Percentiles rank a stretch among this genome's conserved stretches.
phyloP scores from a whole-genome alignment of 2,888 invertebrate genomes.

The Coelinius sp. region DNA sequence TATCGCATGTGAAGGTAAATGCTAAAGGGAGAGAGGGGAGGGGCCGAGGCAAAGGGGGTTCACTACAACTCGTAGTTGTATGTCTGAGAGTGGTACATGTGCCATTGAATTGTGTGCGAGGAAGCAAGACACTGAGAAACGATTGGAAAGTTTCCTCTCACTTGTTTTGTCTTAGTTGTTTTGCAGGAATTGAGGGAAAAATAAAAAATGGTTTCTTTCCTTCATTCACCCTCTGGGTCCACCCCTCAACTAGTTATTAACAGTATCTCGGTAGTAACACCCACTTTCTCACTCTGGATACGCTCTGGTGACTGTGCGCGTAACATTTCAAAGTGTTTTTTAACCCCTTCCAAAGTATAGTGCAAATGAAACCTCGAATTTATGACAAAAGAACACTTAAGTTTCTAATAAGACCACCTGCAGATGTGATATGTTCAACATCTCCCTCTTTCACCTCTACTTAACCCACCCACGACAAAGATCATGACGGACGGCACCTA shows the following conservation, averaged over 20 bases:
- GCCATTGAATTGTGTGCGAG: slow-evolving; percentile 12
- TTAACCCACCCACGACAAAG: slow-evolving; percentile 18
- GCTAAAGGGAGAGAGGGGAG: background rate
- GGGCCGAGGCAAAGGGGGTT: slow-evolving; percentile 26
- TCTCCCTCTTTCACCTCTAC: background rate
- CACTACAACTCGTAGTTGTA: slow-evolving; percentile 35
- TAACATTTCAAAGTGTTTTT: slow-evolving; percentile 3
- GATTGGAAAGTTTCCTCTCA: slow-evolving; percentile 42
- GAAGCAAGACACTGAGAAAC: slow-evolving; percentile 16
- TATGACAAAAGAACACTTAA: background rate
- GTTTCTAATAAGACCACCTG: slow-evolving; percentile 11
- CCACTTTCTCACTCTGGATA: background rate
- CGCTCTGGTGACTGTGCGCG: background rate
- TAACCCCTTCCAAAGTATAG: background rate
- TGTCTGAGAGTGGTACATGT: slow-evolving; percentile 32
- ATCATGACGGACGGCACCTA: slow-evolving; percentile 38
- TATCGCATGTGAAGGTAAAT: slow-evolving; percentile 5
- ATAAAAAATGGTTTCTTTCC: background rate
- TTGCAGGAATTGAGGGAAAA: slow-evolving; percentile 2
- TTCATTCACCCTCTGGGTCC: slow-evolving; percentile 8
- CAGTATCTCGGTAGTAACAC: slow-evolving; percentile 8
- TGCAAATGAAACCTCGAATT: background rate
- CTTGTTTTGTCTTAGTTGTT: slow-evolving; percentile 8
- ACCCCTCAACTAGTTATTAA: slow-evolving; percentile 14
- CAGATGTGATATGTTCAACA: background rate